Percentiles rank a stretch among this genome's conserved stretches.
Evolutionary conservation across 2,113 vertebrate species (phyloP).

Genomic region (Polypterus bichir): DNA sequence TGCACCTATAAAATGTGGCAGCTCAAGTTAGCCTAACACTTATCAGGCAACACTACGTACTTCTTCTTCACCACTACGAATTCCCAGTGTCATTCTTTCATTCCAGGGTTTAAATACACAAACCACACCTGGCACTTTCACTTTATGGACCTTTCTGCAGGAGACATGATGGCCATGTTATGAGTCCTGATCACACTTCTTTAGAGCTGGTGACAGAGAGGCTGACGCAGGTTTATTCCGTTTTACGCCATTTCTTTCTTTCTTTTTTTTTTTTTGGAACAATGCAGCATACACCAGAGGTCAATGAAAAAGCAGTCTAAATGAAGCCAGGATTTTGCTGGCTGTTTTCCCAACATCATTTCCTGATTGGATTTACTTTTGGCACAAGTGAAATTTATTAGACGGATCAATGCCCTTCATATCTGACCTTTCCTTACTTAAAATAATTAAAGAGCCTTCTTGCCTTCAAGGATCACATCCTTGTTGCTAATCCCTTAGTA

Average conservation of each 20-base stretch:
- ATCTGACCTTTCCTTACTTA: constrained; percentile 18
- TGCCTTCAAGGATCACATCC: constrained; percentile 19
- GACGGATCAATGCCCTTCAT: constrained; percentile 16
- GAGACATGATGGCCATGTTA: constrained; percentile 18
- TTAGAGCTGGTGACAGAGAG: not conserved
- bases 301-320: constrained; percentile 10
- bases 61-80: too few relatives aligned
- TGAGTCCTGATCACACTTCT: constrained; percentile 17
- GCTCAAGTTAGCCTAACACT: too few relatives aligned
- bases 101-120: too few relatives aligned
- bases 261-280: constrained; percentile 26
- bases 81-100: too few relatives aligned
- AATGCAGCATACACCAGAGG: constrained; percentile 9
- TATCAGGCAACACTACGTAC: too few relatives aligned
- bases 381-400: constrained; percentile 11
- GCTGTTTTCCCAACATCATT: not conserved
- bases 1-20: too few relatives aligned
- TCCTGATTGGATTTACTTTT: not conserved
- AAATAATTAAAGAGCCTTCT: constrained; percentile 23
- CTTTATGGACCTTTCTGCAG: too few relatives aligned
- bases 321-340: constrained; percentile 8
- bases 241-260: too few relatives aligned
- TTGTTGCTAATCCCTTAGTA: constrained; percentile 28
- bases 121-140: too few relatives aligned
- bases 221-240: constrained; percentile 26